Base-by-base conservation (phyloP, 2,888 invertebrate species). In the Coenonympha glycerion region DNA sequence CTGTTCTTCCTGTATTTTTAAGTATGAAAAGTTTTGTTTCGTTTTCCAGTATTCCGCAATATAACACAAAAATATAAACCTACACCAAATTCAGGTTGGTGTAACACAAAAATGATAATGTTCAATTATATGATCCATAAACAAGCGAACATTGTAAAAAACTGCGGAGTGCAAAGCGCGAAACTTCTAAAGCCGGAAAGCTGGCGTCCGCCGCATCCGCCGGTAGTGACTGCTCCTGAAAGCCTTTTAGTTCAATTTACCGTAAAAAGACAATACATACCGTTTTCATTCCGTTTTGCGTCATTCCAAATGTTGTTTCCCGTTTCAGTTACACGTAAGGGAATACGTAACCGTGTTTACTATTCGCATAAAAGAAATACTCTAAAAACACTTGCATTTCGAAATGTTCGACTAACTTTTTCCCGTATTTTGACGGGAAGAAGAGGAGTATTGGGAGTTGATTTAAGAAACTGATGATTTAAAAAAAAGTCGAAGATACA, bases 201-300 rank as follows among this genome's bases (percentile, higher is more conserved):
- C 76, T 76, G 75, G 71, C 68, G 69, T 63, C 71, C 68, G 75
- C 75, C 76, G 70, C 78, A 77, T 81, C 81, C 82, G 54, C 79
- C 81, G 53, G 47, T 28, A 64, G 73, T 71, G 71, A 73, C 76
- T 78, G 76, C 64, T 68, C 60, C 69, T 75, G 76, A 81, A 81
- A 81, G 80, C 81, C 80, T 82, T 81, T 84, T 84, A 82, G 83
- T 79, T 84, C 79, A 84, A 82, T 82, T 83, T 76, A 76, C 68
- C 79, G 80, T 79, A 75, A 82, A 84, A 79, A 77, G 73, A 51
- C 47, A 71, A 71, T 37, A 46, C 36, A 26, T 18, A 65, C 71
- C 71, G 48, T 51, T 56, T 54, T 66, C 64, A 71, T 69, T 75
- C 41, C 19, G 72, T 78, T 77, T 78, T 76, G 71, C 73, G 68